Evolutionary conservation across 2,888 invertebrate genomes (phyloP).

Genomic region (Phengaris arion): DNA sequence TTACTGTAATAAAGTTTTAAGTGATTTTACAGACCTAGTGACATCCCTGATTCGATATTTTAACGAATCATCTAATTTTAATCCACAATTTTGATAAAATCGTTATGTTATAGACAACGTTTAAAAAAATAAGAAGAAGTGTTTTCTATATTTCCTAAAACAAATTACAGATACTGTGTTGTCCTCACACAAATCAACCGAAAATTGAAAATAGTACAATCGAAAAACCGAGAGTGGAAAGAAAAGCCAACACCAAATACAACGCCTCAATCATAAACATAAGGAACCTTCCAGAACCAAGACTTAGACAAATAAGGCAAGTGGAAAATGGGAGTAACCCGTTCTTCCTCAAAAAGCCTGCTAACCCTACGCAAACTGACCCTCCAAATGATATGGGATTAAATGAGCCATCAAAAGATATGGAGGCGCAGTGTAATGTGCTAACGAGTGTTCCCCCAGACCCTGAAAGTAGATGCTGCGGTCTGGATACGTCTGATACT

Average conservation of each 20-base stretch:
- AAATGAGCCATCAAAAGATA: slow-evolving; percentile 33
- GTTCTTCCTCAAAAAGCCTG: slow-evolving; percentile 28
- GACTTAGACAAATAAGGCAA: neutral
- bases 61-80: too few species aligned
- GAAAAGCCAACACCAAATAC: neutral
- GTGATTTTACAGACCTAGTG: too few species aligned
- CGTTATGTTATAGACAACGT: too few species aligned
- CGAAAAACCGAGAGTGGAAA: neutral
- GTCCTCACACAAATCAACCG: neutral
- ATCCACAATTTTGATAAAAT: too few species aligned
- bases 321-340: slow-evolving; percentile 11
- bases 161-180: neutral
- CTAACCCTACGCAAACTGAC: slow-evolving; percentile 26
- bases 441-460: slow-evolving; percentile 56
- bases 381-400: slow-evolving; percentile 32
- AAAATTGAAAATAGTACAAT: neutral
- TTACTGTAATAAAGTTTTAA: too few species aligned
- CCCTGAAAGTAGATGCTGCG: slow-evolving; percentile 62
- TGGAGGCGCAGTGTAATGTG: slow-evolving; percentile 48
- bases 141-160: neutral
- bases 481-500: slow-evolving; percentile 55
- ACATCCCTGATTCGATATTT: too few species aligned
- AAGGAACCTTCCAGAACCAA: neutral
- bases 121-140: too few species aligned
- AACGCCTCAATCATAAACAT: neutral